A percentile compares a stretch with the other conserved stretches of the same genome.
These are phyloP conservation scores for Ursus arctos DNA, from an alignment of 2,113 vertebrate species.

Conservation along the genomic window DNA sequence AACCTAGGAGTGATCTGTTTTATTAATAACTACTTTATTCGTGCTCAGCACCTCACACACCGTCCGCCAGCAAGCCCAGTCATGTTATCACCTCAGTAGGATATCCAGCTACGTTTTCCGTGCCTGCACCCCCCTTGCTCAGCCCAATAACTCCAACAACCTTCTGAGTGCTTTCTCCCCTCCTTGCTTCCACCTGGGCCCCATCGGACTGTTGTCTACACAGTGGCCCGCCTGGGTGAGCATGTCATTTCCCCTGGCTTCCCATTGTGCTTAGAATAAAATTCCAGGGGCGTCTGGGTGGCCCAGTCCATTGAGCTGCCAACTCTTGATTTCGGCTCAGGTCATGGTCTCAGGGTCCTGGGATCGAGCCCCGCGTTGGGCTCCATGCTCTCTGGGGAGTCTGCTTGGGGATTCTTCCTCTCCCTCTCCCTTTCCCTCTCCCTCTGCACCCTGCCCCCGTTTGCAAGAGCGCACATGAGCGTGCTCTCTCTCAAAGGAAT, in stretches of 20 bases:
- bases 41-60: background rate
- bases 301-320: no score
- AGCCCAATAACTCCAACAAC: background rate
- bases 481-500: no score
- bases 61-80: background rate
- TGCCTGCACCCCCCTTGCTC: background rate
- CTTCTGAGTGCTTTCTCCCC: background rate
- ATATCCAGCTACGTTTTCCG: background rate
- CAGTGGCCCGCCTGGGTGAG: background rate
- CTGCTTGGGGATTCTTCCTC: no score
- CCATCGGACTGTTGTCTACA: background rate
- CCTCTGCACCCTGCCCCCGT: no score
- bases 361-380: no score
- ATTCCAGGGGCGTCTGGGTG: background rate
- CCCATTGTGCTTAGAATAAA: background rate
- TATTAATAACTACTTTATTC: background rate
- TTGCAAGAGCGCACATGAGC: no score
- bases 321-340: no score
- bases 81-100: background rate
- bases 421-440: no score
- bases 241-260: background rate
- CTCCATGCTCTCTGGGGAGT: no score
- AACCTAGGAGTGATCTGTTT: background rate
- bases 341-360: no score
- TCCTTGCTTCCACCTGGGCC: background rate